These are phyloP conservation scores for Euzetes globulus DNA, from an alignment of 2,888 invertebrate species.

Conservation along the genomic window DNA sequence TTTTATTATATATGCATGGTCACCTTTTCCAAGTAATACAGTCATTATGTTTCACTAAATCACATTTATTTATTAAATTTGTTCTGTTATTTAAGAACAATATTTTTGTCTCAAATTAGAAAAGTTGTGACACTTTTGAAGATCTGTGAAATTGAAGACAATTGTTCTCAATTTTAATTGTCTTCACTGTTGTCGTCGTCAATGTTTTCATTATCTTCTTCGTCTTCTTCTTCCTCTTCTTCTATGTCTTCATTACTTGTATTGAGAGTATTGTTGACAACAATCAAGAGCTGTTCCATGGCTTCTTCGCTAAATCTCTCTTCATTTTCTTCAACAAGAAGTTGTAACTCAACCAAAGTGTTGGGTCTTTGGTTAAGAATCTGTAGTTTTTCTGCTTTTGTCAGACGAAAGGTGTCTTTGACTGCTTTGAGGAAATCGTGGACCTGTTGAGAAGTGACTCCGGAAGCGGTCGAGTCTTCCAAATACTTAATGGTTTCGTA, in stretches of 20 bases:
- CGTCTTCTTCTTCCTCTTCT: not conserved
- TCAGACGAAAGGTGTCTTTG: constrained; percentile 30
- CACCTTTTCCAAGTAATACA: no score
- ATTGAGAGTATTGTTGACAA: constrained; percentile 26
- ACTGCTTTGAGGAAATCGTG: constrained; percentile 8
- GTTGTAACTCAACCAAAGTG: constrained; percentile 30
- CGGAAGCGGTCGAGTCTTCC: constrained; percentile 13
- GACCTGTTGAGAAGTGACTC: not conserved
- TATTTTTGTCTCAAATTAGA: no score
- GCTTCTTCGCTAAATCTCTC: constrained; percentile 36
- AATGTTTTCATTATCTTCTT: not conserved
- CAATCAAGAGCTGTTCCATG: constrained; percentile 14
- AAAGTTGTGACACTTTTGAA: not conserved
- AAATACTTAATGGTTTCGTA: constrained; percentile 35
- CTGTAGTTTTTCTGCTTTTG: constrained; percentile 35
- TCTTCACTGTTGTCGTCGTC: not conserved
- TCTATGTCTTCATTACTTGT: not conserved
- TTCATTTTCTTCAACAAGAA: constrained; percentile 34
- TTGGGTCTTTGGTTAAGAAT: constrained; percentile 32
- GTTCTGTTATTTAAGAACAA: no score
- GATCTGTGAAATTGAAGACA: not conserved
- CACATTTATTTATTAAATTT: no score
- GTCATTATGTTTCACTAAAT: no score
- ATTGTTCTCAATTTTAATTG: not conserved
- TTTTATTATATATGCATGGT: no score